Percentiles rank a stretch among this genome's conserved stretches.
Conservation (phyloP, 1,140 invertebrate species). For the Ips nitidus region DNA sequence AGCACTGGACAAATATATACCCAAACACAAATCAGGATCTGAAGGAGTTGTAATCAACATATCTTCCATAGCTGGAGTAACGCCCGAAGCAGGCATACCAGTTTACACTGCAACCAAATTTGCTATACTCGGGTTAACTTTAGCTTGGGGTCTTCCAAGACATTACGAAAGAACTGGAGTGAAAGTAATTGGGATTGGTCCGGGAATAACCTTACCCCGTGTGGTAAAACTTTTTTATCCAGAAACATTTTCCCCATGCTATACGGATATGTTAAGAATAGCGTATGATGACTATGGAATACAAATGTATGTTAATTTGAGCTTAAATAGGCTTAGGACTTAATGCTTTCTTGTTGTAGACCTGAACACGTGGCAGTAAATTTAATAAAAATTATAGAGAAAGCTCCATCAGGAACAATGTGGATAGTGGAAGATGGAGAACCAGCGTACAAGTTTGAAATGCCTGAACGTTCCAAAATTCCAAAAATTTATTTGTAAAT, state of each 20-base stretch:
- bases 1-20: slow-evolving; percentile 41
- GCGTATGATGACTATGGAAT: neutral
- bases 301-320: slow-evolving; percentile 24
- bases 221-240: slow-evolving; percentile 3
- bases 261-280: neutral
- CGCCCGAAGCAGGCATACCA: slow-evolving; percentile 26
- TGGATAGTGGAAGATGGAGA: slow-evolving; percentile 39
- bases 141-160: slow-evolving; percentile 32
- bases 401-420: slow-evolving; percentile 32
- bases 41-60: slow-evolving; percentile 46
- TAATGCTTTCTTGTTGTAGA: neutral
- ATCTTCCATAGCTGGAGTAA: slow-evolving; percentile 40
- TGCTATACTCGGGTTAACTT: slow-evolving; percentile 39
- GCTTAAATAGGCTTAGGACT: neutral
- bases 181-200: slow-evolving; percentile 47
- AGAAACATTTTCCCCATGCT: slow-evolving; percentile 26
- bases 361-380: slow-evolving; percentile 31
- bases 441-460: slow-evolving; percentile 31
- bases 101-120: slow-evolving; percentile 43
- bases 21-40: slow-evolving; percentile 37
- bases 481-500: neutral
- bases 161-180: slow-evolving; percentile 44
- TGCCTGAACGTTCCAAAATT: slow-evolving; percentile 16
- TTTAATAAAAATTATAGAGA: slow-evolving; percentile 35
- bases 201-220: slow-evolving; percentile 42